A percentile compares a stretch with the other conserved stretches of the same genome.
Conservation (phyloP, 2,113 vertebrate genomes). For the Chauna torquata region DNA sequence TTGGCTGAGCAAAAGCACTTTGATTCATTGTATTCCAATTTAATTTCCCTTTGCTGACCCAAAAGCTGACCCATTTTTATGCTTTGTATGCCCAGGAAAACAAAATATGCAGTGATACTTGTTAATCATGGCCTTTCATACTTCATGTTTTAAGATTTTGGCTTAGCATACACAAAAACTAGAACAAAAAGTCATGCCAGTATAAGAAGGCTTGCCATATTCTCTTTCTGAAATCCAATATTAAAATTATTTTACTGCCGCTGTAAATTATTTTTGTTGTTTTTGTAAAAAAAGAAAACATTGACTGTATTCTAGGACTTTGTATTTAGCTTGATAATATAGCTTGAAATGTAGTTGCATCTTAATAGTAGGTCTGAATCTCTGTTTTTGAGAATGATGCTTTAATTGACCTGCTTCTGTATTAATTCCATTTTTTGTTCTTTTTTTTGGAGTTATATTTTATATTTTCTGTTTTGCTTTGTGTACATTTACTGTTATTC, state of each 20-base stretch:
- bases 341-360: neutral
- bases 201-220: neutral
- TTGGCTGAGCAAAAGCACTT: conserved; percentile 54
- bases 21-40: conserved; percentile 45
- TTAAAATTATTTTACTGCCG: conserved; percentile 25
- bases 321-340: neutral
- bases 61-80: conserved; percentile 42
- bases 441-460: neutral
- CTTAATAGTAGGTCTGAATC: neutral
- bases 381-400: neutral
- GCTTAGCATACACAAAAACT: neutral
- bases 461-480: neutral
- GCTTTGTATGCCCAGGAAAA: conserved; percentile 50
- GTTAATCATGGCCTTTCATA: conserved; percentile 28
- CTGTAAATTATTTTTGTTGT: neutral
- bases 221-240: neutral
- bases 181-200: conserved; percentile 26
- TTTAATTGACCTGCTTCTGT: neutral
- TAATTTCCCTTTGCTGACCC: conserved; percentile 37
- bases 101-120: conserved; percentile 35
- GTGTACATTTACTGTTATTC: neutral
- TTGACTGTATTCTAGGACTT: neutral
- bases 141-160: conserved; percentile 14
- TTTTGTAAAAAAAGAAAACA: neutral
- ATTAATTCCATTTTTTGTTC: neutral